phyloP scores from a whole-genome alignment of 2,888 invertebrate species.

The Athripsodes cinereus region DNA sequence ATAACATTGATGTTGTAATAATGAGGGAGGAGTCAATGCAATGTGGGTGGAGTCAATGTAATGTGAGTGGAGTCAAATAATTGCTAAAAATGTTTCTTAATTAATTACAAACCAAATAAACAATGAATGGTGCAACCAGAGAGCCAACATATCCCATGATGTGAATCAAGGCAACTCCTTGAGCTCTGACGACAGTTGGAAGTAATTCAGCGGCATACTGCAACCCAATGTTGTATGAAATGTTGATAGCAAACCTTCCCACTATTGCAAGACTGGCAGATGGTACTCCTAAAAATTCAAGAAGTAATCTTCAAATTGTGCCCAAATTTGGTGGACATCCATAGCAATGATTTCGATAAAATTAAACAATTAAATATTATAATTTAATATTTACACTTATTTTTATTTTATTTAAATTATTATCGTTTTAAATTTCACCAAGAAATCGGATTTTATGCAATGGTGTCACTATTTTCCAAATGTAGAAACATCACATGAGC shows the following conservation, averaged over 20 bases:
- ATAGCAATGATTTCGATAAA: background rate
- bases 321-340: background rate
- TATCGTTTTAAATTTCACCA: too few relatives aligned
- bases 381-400: too few relatives aligned
- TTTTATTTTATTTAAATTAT: too few relatives aligned
- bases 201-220: conserved; percentile 85
- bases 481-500: too few relatives aligned
- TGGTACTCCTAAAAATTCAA: conserved; percentile 51
- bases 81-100: background rate
- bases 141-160: conserved; percentile 85
- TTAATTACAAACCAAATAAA: conserved; percentile 62
- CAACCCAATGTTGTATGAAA: conserved; percentile 83
- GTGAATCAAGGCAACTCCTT: conserved; percentile 80
- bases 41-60: too few relatives aligned
- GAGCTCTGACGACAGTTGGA: conserved; percentile 81
- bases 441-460: too few relatives aligned
- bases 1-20: too few relatives aligned
- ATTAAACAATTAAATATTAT: too few relatives aligned
- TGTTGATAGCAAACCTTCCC: conserved; percentile 81
- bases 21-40: too few relatives aligned
- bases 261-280: conserved; percentile 74
- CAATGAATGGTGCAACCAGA: conserved; percentile 77
- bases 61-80: too few relatives aligned
- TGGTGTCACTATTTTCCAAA: too few relatives aligned
- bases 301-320: background rate